These are phyloP conservation scores for Meiosimyza platycephala DNA, from an alignment of 2,888 invertebrate species.

Conservation along the genomic window DNA sequence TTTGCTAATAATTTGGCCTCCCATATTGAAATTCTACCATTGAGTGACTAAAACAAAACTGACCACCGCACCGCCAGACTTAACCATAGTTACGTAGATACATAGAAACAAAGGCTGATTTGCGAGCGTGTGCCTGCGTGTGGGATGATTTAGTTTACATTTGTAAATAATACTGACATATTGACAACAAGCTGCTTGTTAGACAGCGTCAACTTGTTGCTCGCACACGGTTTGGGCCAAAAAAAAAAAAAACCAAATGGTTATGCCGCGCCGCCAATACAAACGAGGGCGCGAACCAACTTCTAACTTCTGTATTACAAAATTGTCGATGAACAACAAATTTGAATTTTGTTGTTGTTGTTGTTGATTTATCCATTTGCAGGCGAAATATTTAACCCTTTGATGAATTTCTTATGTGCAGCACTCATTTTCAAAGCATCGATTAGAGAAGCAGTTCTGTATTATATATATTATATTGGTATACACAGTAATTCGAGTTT, in stretches of 20 bases:
- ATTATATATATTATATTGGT: too few relatives aligned
- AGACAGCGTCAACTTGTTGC: conserved; percentile 47
- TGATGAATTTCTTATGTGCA: too few relatives aligned
- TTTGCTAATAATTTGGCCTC: background rate
- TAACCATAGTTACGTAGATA: too few relatives aligned
- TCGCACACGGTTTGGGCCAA: background rate
- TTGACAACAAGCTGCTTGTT: conserved; percentile 36
- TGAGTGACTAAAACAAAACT: too few relatives aligned
- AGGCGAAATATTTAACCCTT: too few relatives aligned
- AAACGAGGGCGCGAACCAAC: conserved; percentile 7
- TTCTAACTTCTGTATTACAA: conserved; percentile 13
- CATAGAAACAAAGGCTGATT: too few relatives aligned
- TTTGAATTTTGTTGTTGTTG: background rate
- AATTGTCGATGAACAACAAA: background rate
- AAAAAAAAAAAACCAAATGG: background rate
- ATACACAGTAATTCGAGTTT: too few relatives aligned
- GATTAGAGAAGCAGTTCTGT: too few relatives aligned
- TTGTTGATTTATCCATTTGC: too few relatives aligned
- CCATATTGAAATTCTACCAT: background rate
- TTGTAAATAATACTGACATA: conserved; percentile 45
- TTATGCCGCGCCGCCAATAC: background rate
- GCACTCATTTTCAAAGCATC: too few relatives aligned
- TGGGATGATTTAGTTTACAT: conserved; percentile 3
- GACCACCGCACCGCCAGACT: too few relatives aligned
- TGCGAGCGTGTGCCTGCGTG: background rate